Evolutionary conservation across 92 coral and sea anemone genomes (phyloP).

Genomic region (Parazoanthus atlanticus): DNA sequence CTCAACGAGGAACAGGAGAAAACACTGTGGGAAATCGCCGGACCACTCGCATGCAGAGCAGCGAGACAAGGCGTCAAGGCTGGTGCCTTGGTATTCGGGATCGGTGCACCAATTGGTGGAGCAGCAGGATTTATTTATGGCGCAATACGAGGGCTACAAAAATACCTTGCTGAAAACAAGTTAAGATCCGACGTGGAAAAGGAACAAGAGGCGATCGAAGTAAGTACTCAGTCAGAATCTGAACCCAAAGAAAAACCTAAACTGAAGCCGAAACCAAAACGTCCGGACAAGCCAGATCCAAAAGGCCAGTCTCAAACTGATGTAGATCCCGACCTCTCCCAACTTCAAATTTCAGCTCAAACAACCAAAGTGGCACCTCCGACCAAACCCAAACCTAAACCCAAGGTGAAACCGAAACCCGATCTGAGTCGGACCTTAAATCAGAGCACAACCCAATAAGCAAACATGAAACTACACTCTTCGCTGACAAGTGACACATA

Average conservation of each 20-base stretch:
- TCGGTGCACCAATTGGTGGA: neutral
- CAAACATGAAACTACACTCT: neutral
- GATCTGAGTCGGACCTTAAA: neutral
- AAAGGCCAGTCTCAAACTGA: neutral
- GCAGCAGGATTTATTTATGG: slow-evolving; percentile 21
- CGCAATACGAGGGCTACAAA: neutral
- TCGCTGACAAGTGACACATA: too few species aligned
- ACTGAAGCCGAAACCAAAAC: neutral
- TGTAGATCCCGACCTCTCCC: neutral
- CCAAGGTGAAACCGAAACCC: neutral
- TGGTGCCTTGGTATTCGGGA: neutral
- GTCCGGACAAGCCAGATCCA: neutral
- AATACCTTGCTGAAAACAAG: neutral
- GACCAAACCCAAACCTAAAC: neutral
- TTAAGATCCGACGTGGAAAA: neutral
- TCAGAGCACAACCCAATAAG: neutral
- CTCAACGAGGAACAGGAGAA: slow-evolving; percentile 3
- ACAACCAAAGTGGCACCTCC: slow-evolving; percentile 3
- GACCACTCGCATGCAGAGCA: slow-evolving; percentile 12
- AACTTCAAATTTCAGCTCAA: neutral
- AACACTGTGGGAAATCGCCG: slow-evolving; percentile 9
- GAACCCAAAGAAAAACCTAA: neutral
- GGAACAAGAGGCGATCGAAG: neutral
- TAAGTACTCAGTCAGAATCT: neutral
- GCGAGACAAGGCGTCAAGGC: neutral